These are phyloP conservation scores for Ligdia adustata DNA, from an alignment of 2,888 invertebrate species.

Conservation along the genomic window DNA sequence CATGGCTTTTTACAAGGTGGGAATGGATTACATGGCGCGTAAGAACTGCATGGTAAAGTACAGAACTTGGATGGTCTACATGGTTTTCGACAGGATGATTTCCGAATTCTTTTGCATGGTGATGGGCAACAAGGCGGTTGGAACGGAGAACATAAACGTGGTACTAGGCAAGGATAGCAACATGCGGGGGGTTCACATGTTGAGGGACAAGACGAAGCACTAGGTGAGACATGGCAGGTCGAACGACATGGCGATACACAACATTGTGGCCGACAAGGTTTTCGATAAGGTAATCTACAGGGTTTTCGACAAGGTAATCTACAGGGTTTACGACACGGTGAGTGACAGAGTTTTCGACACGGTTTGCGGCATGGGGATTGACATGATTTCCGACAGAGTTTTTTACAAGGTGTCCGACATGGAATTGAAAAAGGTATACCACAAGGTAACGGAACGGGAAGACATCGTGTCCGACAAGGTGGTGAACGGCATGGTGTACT, in stretches of 20 bases:
- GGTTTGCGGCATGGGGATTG: not conserved
- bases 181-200: slow-evolving; percentile 15
- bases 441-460: not conserved
- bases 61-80: slow-evolving; percentile 35
- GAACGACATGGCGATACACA: slow-evolving; percentile 1
- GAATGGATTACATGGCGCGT: slow-evolving; percentile 18
- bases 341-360: not conserved
- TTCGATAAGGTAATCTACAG: not conserved
- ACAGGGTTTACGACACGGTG: not conserved
- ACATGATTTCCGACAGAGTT: not conserved
- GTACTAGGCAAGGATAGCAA: not conserved
- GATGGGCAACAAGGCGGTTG: slow-evolving; percentile 5
- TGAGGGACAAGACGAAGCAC: slow-evolving; percentile 1
- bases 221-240: too few species aligned
- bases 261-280: not conserved
- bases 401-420: not conserved
- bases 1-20: slow-evolving; percentile 2
- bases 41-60: slow-evolving; percentile 22
- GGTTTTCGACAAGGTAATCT: not conserved
- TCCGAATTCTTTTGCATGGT: slow-evolving; percentile 46
- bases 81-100: slow-evolving; percentile 40
- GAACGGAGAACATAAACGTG: slow-evolving; percentile 1
- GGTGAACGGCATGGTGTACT: slow-evolving; percentile 39
- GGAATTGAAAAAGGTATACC: not conserved
- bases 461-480: slow-evolving; percentile 2